Evolutionary conservation across 2,888 invertebrate species (phyloP), one percentile per base, ranked within the genome.

Genomic region (Chaetogeoica ovagalla): DNA sequence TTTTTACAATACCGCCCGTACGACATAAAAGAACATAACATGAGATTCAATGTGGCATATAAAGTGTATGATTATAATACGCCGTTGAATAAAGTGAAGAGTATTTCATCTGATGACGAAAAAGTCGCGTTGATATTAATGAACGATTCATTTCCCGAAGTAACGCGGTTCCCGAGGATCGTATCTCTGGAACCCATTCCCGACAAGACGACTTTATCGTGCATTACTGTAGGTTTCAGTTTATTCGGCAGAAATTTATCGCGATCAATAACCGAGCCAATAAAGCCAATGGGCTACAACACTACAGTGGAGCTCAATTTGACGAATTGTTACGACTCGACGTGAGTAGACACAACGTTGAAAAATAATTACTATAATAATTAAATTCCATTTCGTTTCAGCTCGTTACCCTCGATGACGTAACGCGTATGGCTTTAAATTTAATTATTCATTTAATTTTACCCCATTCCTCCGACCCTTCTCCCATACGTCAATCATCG

Each of bases 81-180:
- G 43, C 43, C 43, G 43, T 9, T 7, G 43, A 7, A 7, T 9
- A 43, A 30, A 30, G 1, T 43, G 43, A 7, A 9, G 8, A n/a
- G n/a, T n/a, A n/a, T n/a, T n/a, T 43, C 43, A 19, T 19, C 37
- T 37, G 65, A n/a, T n/a, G 0, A 9, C n/a, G 39, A 65, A n/a
- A 43, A 65, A n/a, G n/a, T 65, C 19, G 65, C 65, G n/a, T 11
- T 65, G 9, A 8, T 65, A 5, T 1, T 43, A n/a, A 65, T 65
- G 65, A 65, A 65, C n/a, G 65, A 43, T n/a, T n/a, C 65, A n/a
- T 65, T 65, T n/a, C n/a, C 39, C n/a, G 39, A n/a, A n/a, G n/a
- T 65, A 9, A 65, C 8, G 5, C 7, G n/a, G 8, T 65, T 39
- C 39, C 65, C 65, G 4, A 39, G 2, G 11, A 9, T 65, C 5